These are phyloP conservation scores for Anguilla marmorata DNA, from an alignment of 2,797 vertebrate species.

Conservation along the genomic window DNA sequence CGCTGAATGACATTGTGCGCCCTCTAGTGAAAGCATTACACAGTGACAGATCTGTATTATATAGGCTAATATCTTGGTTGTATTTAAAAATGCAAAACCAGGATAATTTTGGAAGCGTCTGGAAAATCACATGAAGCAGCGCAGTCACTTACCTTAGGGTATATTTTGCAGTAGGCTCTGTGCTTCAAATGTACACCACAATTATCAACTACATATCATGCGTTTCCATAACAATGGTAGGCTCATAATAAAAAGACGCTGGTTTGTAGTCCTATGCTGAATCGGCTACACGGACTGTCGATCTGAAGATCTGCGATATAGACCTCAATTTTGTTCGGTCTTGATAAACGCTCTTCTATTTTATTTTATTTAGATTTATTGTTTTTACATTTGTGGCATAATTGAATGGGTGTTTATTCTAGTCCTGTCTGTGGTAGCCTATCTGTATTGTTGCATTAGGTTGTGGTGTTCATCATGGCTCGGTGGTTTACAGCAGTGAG, in stretches of 20 bases:
- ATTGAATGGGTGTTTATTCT: neutral
- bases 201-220: neutral
- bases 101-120: neutral
- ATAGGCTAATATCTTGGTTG: neutral
- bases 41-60: neutral
- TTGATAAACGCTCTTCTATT: neutral
- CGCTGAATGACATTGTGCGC: neutral
- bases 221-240: neutral
- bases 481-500: neutral
- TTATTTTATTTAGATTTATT: too few species aligned
- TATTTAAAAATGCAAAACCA: neutral
- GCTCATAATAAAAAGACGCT: neutral
- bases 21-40: constrained; percentile 1
- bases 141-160: neutral
- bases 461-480: neutral
- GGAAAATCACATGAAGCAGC: neutral
- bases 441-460: neutral
- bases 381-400: neutral
- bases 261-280: neutral
- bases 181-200: neutral
- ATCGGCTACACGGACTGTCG: neutral
- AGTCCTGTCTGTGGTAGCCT: neutral
- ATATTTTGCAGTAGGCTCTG: neutral
- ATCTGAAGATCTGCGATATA: neutral
- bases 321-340: neutral